Percentiles rank a stretch among this genome's conserved stretches.
Evolutionary conservation across 2,113 vertebrate genomes (phyloP).

Genomic region (Mola mola): DNA sequence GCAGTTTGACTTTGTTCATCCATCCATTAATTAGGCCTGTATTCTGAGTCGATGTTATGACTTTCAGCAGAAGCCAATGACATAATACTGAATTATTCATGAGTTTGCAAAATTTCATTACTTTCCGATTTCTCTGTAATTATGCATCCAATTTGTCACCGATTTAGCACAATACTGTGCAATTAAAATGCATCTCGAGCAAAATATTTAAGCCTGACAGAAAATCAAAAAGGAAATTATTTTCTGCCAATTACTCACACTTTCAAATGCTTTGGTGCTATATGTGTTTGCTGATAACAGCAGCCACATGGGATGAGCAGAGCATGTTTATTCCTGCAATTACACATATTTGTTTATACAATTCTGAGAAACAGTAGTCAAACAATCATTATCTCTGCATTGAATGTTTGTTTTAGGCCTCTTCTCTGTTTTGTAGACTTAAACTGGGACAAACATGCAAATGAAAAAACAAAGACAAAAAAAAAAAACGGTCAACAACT

Average conservation of each 20-base stretch:
- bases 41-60: slow-evolving; percentile 19
- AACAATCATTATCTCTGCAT: slow-evolving; percentile 22
- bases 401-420: slow-evolving; percentile 19
- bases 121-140: slow-evolving; percentile 47
- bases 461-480: not conserved
- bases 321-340: slow-evolving; percentile 31
- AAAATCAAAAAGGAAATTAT: slow-evolving; percentile 18
- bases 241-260: slow-evolving; percentile 26
- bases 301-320: slow-evolving; percentile 15
- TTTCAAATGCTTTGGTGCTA: slow-evolving; percentile 24
- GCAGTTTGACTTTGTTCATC: slow-evolving; percentile 44
- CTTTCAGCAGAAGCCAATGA: slow-evolving; percentile 18
- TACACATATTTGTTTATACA: slow-evolving; percentile 44
- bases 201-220: slow-evolving; percentile 31
- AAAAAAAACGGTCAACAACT: slow-evolving; percentile 27
- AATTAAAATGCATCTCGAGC: slow-evolving; percentile 38
- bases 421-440: slow-evolving; percentile 12
- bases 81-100: slow-evolving; percentile 39
- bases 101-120: slow-evolving; percentile 40
- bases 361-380: slow-evolving; percentile 20
- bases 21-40: slow-evolving; percentile 53
- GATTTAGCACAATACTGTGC: slow-evolving; percentile 27
- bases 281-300: slow-evolving; percentile 59
- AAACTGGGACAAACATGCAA: slow-evolving; percentile 24
- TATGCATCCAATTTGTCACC: slow-evolving; percentile 33